These are phyloP conservation scores for Drosophila heteroneura DNA, from an alignment of 2,888 invertebrate species.

Conservation along the genomic window DNA sequence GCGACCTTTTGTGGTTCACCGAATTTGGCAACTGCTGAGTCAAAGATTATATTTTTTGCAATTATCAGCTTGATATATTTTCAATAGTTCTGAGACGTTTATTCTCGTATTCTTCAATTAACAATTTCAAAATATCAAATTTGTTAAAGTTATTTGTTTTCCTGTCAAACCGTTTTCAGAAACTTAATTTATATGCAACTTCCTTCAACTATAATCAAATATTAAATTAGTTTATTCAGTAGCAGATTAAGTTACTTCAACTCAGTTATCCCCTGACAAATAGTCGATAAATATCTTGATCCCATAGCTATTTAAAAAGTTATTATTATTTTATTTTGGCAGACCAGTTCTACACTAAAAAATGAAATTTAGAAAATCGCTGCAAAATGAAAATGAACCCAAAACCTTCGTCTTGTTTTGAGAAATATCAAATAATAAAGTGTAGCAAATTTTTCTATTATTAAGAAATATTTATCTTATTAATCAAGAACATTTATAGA, in stretches of 20 bases:
- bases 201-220: too few relatives aligned
- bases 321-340: too few relatives aligned
- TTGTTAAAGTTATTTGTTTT: not conserved
- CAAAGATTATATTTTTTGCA: not conserved
- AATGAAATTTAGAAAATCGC: not conserved
- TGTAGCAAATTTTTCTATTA: not conserved
- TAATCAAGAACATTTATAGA: not conserved
- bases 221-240: too few relatives aligned
- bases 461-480: not conserved
- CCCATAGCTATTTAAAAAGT: too few relatives aligned
- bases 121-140: not conserved
- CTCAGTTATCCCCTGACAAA: too few relatives aligned
- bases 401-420: fast-evolving
- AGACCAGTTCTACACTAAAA: too few relatives aligned
- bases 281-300: too few relatives aligned
- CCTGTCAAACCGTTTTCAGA: not conserved
- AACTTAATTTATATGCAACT: not conserved
- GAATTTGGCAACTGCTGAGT: slow-evolving; percentile 9
- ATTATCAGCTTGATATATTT: not conserved
- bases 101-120: too few relatives aligned
- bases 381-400: not conserved
- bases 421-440: not conserved
- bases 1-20: slow-evolving; percentile 17
- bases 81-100: not conserved
- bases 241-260: too few relatives aligned